These are phyloP conservation scores for Macrosteles quadrilineatus DNA, from an alignment of 1,140 invertebrate species.

Conservation along the genomic window DNA sequence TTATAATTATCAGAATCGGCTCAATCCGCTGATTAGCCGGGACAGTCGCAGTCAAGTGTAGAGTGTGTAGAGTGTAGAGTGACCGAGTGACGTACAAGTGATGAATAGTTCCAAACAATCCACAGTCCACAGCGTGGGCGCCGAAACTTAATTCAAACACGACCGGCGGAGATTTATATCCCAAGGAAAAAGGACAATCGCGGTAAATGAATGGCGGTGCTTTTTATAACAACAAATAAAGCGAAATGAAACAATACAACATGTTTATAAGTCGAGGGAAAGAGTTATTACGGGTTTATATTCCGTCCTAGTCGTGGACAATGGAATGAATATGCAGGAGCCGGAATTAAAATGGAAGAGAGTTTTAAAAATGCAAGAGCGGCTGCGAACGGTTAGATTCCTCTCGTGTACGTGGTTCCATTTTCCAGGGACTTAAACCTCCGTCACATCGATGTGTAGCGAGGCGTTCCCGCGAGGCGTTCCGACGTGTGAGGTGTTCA, in stretches of 20 bases:
- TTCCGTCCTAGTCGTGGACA: not conserved
- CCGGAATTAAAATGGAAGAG: constrained; percentile 1
- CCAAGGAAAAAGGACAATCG: constrained; percentile 2
- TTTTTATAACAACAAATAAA: constrained; percentile 10
- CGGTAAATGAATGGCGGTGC: not conserved
- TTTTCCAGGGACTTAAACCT: constrained; percentile 11
- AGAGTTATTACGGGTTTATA: not conserved
- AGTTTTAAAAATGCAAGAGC: constrained; percentile 6
- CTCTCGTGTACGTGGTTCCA: not conserved
- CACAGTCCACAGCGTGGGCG: no score
- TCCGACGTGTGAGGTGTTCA: no score
- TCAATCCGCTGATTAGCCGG: no score
- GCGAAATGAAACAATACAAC: not conserved
- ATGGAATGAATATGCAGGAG: constrained; percentile 2
- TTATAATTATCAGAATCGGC: no score
- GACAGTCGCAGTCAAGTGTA: no score
- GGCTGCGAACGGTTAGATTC: no score
- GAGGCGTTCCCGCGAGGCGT: not conserved
- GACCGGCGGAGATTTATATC: not conserved
- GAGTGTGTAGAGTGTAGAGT: no score
- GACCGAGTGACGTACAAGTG: no score
- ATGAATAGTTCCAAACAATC: no score
- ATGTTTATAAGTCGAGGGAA: not conserved
- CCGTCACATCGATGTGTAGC: constrained; percentile 2
- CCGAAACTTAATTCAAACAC: no score